These are phyloP conservation scores for Misgurnus mizolepis DNA, from an alignment of 2,113 vertebrate genomes.

Conservation along the genomic window DNA sequence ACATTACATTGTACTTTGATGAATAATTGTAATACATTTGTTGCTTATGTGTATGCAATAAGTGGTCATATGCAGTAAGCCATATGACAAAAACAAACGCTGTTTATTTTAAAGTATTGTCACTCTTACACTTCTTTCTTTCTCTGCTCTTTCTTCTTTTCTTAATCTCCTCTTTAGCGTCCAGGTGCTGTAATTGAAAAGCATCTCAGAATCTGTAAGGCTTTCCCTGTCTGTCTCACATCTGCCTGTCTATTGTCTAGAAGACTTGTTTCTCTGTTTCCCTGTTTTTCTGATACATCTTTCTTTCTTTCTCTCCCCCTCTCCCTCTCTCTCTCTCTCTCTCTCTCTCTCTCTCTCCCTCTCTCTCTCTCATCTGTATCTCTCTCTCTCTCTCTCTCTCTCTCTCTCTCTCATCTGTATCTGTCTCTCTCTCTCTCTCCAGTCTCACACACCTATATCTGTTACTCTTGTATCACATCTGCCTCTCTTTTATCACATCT, in stretches of 20 bases:
- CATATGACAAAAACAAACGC: not conserved
- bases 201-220: slow-evolving; percentile 27
- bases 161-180: not conserved
- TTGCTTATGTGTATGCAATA: too few relatives aligned
- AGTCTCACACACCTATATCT: too few relatives aligned
- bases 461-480: too few relatives aligned
- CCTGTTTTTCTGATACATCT: slow-evolving; percentile 44
- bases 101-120: not conserved
- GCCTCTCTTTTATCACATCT: too few relatives aligned
- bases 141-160: not conserved
- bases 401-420: too few relatives aligned
- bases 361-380: too few relatives aligned
- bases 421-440: too few relatives aligned
- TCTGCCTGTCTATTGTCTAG: slow-evolving; percentile 29
- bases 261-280: not conserved
- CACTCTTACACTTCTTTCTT: not conserved
- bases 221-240: not conserved
- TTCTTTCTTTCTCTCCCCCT: slow-evolving; percentile 2
- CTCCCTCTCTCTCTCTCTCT: too few relatives aligned
- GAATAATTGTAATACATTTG: too few relatives aligned
- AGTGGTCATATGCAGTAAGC: not conserved
- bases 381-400: too few relatives aligned
- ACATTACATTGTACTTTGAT: too few relatives aligned
- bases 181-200: slow-evolving; percentile 33
- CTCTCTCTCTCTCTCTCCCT: too few relatives aligned